Percentiles rank a stretch among this genome's conserved stretches.
Conservation (phyloP, 2,797 vertebrate genomes). For the Tinamus major region DNA sequence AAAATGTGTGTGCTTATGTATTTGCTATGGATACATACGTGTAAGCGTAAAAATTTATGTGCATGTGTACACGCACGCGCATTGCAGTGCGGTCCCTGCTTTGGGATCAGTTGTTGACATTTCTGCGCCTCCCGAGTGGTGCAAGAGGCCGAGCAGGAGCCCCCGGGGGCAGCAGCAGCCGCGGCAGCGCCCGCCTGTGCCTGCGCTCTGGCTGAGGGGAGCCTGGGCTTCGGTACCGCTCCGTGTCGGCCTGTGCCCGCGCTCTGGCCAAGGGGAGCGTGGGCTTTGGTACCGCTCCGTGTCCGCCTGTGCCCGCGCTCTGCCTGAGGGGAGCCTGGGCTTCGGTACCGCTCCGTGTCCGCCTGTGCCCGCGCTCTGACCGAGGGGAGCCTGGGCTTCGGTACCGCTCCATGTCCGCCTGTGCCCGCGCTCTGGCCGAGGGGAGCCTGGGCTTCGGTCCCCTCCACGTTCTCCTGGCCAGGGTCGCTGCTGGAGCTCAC, state of each 20-base stretch:
- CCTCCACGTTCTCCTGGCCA: neutral
- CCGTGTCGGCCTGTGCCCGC: no score
- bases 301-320: neutral
- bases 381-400: no score
- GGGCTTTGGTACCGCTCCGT: no score
- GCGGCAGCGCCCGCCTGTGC: no score
- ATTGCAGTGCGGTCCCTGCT: accelerated
- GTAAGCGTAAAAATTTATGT: no score
- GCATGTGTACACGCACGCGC: accelerated
- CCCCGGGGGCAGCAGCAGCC: neutral
- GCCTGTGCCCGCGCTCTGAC: no score
- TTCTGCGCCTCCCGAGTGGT: neutral
- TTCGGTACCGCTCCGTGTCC: neutral
- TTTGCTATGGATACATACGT: accelerated
- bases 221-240: no score
- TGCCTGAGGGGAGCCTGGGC: neutral
- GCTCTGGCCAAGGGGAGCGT: no score
- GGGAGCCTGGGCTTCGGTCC: no score
- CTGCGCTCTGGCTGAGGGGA: no score
- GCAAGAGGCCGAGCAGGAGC: neutral
- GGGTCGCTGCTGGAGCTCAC: neutral
- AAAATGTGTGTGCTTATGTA: neutral
- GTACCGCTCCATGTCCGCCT: no score
- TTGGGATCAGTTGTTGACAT: neutral
- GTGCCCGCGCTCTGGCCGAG: no score